Conservation (phyloP, 2,888 invertebrate genomes). For the Synergus laeviventris region DNA sequence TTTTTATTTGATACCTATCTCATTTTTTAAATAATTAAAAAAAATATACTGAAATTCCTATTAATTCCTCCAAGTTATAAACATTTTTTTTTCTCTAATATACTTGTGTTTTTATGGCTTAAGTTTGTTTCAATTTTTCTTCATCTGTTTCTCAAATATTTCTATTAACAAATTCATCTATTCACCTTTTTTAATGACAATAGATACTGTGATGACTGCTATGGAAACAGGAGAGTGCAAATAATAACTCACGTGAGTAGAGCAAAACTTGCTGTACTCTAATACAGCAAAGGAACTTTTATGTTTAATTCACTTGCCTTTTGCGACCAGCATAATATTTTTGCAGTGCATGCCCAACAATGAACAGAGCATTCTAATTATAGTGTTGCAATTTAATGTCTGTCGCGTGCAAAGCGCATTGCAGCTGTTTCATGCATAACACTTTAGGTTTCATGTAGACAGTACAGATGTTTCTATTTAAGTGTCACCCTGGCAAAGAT, state of each 20-base stretch:
- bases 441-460: conserved; percentile 27
- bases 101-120: too few species aligned
- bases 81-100: too few species aligned
- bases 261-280: too few species aligned
- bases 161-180: too few species aligned
- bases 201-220: too few species aligned
- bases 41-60: too few species aligned
- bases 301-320: not conserved
- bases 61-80: too few species aligned
- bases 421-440: conserved; percentile 36
- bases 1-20: too few species aligned
- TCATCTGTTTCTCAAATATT: too few species aligned
- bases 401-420: conserved; percentile 29
- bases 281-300: not conserved
- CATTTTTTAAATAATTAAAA: too few species aligned
- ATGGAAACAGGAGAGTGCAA: not conserved
- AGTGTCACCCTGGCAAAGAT: conserved; percentile 14
- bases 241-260: not conserved
- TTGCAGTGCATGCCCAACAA: not conserved
- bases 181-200: too few species aligned
- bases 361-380: conserved; percentile 31
- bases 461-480: conserved; percentile 37
- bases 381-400: conserved; percentile 33
- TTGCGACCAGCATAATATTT: not conserved
- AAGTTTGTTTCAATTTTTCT: too few species aligned